phyloP scores from a whole-genome alignment of 2,113 vertebrate genomes.

The Oriolus oriolus region DNA sequence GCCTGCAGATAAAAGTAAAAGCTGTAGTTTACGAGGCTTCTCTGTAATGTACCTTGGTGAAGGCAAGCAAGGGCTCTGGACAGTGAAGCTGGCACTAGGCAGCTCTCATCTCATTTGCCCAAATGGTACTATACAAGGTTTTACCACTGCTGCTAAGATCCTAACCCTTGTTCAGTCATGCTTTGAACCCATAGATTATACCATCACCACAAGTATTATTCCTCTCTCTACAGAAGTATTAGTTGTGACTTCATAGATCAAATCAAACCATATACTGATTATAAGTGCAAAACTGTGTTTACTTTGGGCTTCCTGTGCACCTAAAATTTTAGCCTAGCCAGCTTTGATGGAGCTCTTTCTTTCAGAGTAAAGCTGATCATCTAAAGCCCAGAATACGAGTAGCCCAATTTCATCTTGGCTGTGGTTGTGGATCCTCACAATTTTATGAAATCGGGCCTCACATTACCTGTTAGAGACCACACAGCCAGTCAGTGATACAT shows the following conservation, averaged over 20 bases:
- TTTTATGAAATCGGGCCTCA: not conserved
- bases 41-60: not conserved
- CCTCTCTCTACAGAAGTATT: not conserved
- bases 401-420: not conserved
- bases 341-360: not conserved
- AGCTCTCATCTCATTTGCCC: not conserved
- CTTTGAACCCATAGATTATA: not conserved
- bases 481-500: not conserved
- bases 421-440: not conserved
- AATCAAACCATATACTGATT: not conserved
- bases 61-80: not conserved
- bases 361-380: not conserved
- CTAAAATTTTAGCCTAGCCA: not conserved
- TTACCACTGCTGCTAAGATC: not conserved
- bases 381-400: not conserved
- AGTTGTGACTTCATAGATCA: not conserved
- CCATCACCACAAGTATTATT: not conserved
- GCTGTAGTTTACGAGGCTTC: not conserved
- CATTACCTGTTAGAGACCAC: not conserved
- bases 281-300: not conserved
- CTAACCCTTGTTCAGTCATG: not conserved
- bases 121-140: not conserved
- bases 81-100: not conserved
- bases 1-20: not conserved
- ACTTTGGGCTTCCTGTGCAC: not conserved